Evolutionary conservation across 2,888 invertebrate genomes (phyloP).

Genomic region (Maniola hyperantus): DNA sequence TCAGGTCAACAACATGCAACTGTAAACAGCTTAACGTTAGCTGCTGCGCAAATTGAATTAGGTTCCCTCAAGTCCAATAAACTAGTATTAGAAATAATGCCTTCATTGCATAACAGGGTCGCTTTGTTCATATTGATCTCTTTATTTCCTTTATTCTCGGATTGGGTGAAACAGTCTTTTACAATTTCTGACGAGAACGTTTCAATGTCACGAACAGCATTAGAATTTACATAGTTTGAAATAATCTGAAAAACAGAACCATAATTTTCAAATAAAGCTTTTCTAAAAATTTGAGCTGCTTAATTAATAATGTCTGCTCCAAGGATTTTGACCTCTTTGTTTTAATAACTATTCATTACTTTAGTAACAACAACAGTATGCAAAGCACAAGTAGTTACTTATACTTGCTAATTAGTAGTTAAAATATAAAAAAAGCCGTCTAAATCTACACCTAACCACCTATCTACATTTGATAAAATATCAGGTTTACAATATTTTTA

Average conservation of each 20-base stretch:
- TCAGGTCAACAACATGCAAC: constrained; percentile 61
- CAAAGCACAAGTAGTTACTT: background rate
- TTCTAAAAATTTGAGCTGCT: background rate
- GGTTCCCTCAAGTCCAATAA: constrained; percentile 54
- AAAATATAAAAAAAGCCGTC: background rate
- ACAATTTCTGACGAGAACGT: background rate
- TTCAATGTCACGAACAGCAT: background rate
- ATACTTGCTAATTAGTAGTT: constrained; percentile 10
- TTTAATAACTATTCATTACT: background rate
- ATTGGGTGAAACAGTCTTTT: background rate
- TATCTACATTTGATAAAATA: background rate
- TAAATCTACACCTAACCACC: background rate
- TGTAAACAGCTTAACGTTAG: constrained; percentile 51
- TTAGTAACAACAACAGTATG: background rate
- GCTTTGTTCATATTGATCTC: constrained; percentile 15
- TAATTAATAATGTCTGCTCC: background rate
- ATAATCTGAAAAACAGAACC: background rate
- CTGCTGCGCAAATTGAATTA: constrained; percentile 67
- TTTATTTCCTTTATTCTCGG: constrained; percentile 15
- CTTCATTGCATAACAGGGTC: constrained; percentile 54
- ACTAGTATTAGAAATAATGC: constrained; percentile 52
- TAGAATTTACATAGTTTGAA: background rate
- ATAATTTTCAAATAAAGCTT: background rate
- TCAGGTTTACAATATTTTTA: background rate
- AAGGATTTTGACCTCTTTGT: constrained; percentile 9